Evolutionary conservation across 2,113 vertebrate genomes (phyloP).

Genomic region (Phainopepla nitens): DNA sequence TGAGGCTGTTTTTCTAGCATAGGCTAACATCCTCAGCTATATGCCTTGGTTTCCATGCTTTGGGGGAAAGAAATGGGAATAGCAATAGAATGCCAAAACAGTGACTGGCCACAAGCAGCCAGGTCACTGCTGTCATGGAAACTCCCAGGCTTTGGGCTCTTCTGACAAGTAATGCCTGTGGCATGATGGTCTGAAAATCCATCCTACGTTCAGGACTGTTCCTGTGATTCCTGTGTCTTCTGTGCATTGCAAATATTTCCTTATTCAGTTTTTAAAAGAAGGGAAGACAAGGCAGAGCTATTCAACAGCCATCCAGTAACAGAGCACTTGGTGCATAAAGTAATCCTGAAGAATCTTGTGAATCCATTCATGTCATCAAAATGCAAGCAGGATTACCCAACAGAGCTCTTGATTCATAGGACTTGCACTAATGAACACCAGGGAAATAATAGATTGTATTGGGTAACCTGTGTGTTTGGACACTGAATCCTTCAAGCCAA

Average conservation of each 20-base stretch:
- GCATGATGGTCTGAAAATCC: not conserved
- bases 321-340: not conserved
- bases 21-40: not conserved
- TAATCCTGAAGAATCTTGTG: not conserved
- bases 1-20: not conserved
- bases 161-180: not conserved
- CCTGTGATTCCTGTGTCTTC: not conserved
- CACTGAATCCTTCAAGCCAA: not conserved
- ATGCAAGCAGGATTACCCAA: not conserved
- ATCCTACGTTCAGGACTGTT: not conserved
- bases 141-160: not conserved
- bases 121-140: not conserved
- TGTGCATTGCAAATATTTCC: not conserved
- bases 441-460: not conserved
- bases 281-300: not conserved
- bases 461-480: not conserved
- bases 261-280: not conserved
- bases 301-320: not conserved
- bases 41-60: not conserved
- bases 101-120: not conserved
- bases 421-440: not conserved
- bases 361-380: not conserved
- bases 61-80: not conserved
- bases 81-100: not conserved
- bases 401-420: not conserved